Conservation (phyloP, 2,113 vertebrate species). For the Cyphomyrus plagiostoma region DNA sequence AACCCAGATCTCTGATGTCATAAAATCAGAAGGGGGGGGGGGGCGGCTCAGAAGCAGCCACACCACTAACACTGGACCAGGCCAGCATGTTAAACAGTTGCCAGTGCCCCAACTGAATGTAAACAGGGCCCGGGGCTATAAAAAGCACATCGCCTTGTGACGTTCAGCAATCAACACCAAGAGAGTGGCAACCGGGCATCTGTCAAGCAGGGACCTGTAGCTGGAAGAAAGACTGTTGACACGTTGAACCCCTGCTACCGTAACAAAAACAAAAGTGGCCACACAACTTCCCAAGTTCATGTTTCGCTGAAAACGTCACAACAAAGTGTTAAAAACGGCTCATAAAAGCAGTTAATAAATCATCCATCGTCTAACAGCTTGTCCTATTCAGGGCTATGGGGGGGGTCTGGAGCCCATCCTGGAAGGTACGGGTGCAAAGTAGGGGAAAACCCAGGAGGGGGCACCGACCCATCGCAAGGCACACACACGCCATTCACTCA, state of each 20-base stretch:
- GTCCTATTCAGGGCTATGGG: background rate
- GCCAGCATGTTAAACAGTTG: background rate
- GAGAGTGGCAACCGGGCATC: background rate
- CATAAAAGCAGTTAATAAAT: background rate
- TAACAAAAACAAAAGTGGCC: background rate
- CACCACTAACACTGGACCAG: background rate
- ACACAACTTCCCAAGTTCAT: background rate
- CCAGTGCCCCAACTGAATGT: background rate
- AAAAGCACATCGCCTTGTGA: background rate
- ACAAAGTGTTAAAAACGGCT: background rate
- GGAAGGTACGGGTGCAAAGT: background rate
- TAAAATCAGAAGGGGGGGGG: background rate
- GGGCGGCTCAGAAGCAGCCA: background rate
- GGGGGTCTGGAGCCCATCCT: background rate
- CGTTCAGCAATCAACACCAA: background rate
- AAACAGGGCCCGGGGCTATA: background rate
- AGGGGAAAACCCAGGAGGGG: background rate
- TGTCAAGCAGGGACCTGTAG: background rate
- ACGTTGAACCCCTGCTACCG: background rate
- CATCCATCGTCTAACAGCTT: background rate
- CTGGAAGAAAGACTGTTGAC: background rate
- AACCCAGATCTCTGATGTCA: background rate
- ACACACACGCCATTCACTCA: background rate
- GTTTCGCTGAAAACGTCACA: background rate
- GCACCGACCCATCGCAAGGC: background rate